Percentiles rank a stretch among this genome's conserved stretches.
Evolutionary conservation across 2,888 invertebrate genomes (phyloP).

Genomic region (Argyra leucocephala): DNA sequence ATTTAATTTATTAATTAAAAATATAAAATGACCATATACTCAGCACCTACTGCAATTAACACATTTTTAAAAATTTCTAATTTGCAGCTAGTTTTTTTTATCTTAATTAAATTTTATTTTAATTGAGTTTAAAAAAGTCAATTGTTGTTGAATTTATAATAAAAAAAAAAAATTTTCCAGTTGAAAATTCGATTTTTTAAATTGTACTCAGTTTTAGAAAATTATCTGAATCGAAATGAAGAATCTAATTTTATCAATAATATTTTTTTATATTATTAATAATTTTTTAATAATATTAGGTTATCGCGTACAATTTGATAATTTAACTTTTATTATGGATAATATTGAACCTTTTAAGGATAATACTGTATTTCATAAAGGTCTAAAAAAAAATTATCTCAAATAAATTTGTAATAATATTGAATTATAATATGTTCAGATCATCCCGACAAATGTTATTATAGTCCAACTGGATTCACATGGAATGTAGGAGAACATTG

Average conservation of each 20-base stretch:
- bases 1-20: too few relatives aligned
- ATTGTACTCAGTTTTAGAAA: too few relatives aligned
- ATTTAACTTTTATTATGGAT: background rate
- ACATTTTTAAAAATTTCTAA: too few relatives aligned
- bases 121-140: too few relatives aligned
- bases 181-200: too few relatives aligned
- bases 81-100: too few relatives aligned
- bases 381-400: background rate
- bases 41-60: too few relatives aligned
- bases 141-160: too few relatives aligned
- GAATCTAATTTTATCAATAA: background rate
- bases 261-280: background rate
- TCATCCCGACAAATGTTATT: constrained; percentile 10
- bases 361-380: background rate
- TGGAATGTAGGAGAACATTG: constrained; percentile 3
- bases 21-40: too few relatives aligned
- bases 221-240: background rate
- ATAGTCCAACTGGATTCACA: background rate
- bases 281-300: background rate
- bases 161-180: too few relatives aligned
- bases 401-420: background rate
- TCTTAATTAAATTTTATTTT: too few relatives aligned
- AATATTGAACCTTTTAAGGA: background rate
- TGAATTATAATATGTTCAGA: background rate
- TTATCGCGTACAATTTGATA: background rate